Base-by-base conservation (phyloP, 2,113 vertebrate genomes). In the Collichthys lucidus region DNA sequence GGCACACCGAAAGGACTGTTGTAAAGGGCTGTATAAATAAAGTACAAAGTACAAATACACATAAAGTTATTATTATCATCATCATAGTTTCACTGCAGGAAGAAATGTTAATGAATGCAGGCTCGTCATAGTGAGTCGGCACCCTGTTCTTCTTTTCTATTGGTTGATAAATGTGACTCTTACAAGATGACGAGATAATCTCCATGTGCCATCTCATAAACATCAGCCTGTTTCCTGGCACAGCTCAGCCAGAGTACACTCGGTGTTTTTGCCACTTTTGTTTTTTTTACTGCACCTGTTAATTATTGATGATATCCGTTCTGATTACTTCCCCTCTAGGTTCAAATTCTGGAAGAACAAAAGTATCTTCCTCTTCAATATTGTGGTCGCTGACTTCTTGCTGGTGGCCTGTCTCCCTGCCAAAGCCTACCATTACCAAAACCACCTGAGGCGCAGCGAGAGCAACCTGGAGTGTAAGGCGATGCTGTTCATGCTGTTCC, bases 331-430 rank as follows among this genome's bases (percentile, higher is more conserved):
- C 42, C 52, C 52, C 29, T 71, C 64, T 10, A 94, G 94, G 64
- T 93, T 93, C 62, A 96, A 93, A 71, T 94, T 92, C 84, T 96
- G 95, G 94, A 96, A 92, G 85, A 96, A 92, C 91, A 97, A 96
- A 74, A 95, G 93, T 0, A 80, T 94, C 14, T 94, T 96, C 59
- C 92, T 96, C 3, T 96, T 96, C 90, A 96, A 96, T 66, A 88
- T 95, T 56, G 94, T 95, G 5, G 68, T 95, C 56, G 95, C 96
- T 0, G 95, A 96, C 49, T 95, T 97, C 77, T 89, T 96, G 52
- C 86, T 96, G 79, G 91, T 96, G 24, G 80, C 92, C 59, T 96
- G 93, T 60, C 89, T 96, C 47, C 95, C 94, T 0, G 91, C 94
- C 55, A 88, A 94, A 60, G 94, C 89, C 0, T 88, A 95, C 79